A percentile compares a stretch with the other conserved stretches of the same genome.
Evolutionary conservation across 2,888 invertebrate genomes (phyloP).

Genomic region (Onchidella celtica): DNA sequence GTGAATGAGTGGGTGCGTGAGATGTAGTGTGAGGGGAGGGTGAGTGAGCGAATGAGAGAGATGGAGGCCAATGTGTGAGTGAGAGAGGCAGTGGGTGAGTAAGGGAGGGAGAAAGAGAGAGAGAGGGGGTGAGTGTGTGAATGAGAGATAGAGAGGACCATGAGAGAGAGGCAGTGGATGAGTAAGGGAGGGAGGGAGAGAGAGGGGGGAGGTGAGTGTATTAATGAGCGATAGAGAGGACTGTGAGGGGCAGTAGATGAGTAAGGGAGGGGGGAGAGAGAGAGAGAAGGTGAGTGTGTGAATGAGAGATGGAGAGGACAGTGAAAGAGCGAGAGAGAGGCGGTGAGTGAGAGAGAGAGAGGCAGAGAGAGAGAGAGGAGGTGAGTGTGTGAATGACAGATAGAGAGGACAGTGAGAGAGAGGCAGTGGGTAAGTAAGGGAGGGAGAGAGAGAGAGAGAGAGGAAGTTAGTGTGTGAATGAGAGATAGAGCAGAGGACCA

Average conservation of each 20-base stretch:
- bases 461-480: background rate
- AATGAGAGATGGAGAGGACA: too few relatives aligned
- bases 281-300: background rate
- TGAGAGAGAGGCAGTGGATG: background rate
- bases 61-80: background rate
- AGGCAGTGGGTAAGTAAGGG: background rate
- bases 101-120: background rate
- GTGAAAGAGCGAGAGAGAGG: background rate
- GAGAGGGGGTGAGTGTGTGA: background rate
- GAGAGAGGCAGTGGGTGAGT: background rate
- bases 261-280: background rate
- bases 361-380: background rate
- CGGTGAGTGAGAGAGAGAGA: background rate
- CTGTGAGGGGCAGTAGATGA: background rate
- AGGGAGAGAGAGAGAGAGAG: background rate
- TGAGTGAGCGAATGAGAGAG: background rate
- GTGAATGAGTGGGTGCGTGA: background rate
- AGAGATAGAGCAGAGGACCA: background rate
- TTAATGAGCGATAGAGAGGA: too few relatives aligned
- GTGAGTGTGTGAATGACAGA: too few relatives aligned
- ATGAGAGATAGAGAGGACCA: background rate
- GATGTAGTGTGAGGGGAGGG: background rate
- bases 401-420: background rate
- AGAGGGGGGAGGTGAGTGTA: background rate
- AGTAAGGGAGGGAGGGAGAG: background rate